phyloP scores from a whole-genome alignment of 2,113 vertebrate species.

The Ramphastos sulfuratus region DNA sequence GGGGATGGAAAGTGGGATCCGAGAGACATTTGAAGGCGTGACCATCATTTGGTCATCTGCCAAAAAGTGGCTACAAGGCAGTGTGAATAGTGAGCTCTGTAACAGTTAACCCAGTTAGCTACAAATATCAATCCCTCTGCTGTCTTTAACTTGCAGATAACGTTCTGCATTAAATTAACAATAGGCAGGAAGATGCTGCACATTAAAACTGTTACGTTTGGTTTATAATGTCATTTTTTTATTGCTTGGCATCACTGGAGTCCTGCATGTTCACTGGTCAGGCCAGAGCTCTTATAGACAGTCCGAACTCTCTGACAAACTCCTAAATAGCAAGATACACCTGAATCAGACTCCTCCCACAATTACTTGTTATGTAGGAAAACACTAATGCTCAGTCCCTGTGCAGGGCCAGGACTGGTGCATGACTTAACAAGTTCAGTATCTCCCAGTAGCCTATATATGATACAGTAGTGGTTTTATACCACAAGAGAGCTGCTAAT shows the following conservation, averaged over 20 bases:
- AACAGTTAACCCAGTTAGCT: not conserved
- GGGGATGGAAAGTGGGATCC: not conserved
- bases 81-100: not conserved
- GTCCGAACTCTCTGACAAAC: not conserved
- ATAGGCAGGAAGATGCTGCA: not conserved
- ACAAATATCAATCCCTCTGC: not conserved
- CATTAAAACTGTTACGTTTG: not conserved
- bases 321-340: not conserved
- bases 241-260: not conserved
- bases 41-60: not conserved
- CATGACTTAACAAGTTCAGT: not conserved
- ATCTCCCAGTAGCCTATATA: not conserved
- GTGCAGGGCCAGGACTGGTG: not conserved
- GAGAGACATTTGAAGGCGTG: not conserved
- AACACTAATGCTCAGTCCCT: not conserved
- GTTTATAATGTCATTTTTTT: not conserved
- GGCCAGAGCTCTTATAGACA: not conserved
- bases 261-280: not conserved
- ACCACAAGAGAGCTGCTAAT: not conserved
- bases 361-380: not conserved
- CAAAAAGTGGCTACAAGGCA: not conserved
- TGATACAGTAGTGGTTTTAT: not conserved
- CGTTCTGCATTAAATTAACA: not conserved
- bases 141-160: not conserved
- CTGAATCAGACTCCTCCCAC: not conserved